phyloP scores from a whole-genome alignment of 2,797 vertebrate species.

The Buphagus erythrorhynchus region DNA sequence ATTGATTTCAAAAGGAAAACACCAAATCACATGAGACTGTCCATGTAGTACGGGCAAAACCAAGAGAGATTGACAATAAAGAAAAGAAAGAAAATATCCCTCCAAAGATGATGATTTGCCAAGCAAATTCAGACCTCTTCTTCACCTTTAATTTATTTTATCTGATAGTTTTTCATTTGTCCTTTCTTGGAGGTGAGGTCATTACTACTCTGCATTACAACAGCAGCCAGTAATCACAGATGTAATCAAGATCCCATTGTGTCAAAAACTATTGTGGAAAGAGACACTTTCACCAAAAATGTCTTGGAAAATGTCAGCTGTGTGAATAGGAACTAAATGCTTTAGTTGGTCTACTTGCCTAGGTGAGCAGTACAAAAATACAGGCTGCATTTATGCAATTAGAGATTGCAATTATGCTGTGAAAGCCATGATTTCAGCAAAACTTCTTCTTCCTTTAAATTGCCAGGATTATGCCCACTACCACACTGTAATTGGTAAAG shows the following conservation, averaged over 20 bases:
- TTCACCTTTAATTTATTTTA: conserved; percentile 14
- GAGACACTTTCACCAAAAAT: neutral
- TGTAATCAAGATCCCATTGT: neutral
- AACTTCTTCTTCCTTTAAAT: neutral
- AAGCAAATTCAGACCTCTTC: neutral
- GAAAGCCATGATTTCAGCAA: neutral
- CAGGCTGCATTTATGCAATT: neutral
- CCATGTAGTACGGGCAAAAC: neutral
- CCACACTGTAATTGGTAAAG: neutral
- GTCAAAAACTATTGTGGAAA: neutral
- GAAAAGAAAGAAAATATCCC: neutral
- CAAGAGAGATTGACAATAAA: neutral
- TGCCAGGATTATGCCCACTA: neutral
- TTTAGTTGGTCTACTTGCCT: neutral
- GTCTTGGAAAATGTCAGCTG: neutral
- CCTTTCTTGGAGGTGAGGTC: neutral
- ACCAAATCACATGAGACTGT: neutral
- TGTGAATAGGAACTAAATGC: neutral
- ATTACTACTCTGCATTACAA: neutral
- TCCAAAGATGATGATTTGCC: neutral
- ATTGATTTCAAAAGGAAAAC: conserved; percentile 12
- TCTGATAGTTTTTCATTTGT: conserved; percentile 20
- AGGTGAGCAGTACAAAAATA: neutral
- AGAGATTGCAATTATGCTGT: neutral
- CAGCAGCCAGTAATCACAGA: neutral